These are phyloP conservation scores for Miniopterus natalensis DNA, from an alignment of 2,113 vertebrate species.

Conservation along the genomic window DNA sequence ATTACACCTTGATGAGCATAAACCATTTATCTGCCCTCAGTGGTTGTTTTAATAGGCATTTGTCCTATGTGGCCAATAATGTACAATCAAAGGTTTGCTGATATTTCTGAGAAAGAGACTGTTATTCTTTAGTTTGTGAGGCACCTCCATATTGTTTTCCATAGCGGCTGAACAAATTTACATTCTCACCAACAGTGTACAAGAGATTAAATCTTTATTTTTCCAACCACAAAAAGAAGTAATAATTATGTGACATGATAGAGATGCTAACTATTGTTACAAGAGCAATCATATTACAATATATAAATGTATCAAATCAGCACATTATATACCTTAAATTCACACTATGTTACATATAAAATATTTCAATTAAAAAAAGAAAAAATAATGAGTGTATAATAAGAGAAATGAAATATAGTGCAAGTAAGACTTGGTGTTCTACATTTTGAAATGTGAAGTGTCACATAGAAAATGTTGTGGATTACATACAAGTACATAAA, in stretches of 20 bases:
- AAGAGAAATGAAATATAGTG: background rate
- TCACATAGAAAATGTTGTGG: background rate
- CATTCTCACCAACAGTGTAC: background rate
- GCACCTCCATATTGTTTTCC: background rate
- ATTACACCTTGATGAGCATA: background rate
- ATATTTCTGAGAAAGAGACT: background rate
- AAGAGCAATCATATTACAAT: background rate
- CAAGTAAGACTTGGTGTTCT: background rate
- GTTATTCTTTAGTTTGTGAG: background rate
- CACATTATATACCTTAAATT: background rate
- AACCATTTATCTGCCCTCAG: background rate
- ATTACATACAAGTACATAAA: slow-evolving; percentile 13
- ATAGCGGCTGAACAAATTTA: background rate
- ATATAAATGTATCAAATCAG: background rate
- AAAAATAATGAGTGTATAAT: background rate
- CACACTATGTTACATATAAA: background rate
- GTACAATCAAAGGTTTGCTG: background rate
- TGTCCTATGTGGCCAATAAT: background rate
- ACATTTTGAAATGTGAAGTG: background rate
- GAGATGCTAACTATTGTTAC: background rate
- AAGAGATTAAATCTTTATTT: background rate
- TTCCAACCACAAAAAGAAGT: background rate
- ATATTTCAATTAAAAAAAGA: background rate
- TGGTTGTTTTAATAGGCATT: background rate
- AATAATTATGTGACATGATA: background rate